phyloP scores from a whole-genome alignment of 35 echinoderm and acorn worm genomes.

The Diadema setosum region DNA sequence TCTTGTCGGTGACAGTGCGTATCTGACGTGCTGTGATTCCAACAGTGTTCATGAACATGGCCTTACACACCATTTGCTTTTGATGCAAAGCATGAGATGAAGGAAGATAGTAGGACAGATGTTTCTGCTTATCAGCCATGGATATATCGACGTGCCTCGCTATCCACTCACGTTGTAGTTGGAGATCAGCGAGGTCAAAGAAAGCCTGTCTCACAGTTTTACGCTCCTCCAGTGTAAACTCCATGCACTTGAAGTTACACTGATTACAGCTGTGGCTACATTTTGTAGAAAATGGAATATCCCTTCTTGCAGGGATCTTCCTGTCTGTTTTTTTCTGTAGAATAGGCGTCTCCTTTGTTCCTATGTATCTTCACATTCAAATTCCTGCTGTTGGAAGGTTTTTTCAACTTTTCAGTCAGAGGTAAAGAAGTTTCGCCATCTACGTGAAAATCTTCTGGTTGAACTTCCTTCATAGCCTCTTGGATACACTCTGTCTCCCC shows the following conservation, averaged over 20 bases:
- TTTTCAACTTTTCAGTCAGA: not conserved
- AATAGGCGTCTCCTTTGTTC: not conserved
- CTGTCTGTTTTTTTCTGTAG: not conserved
- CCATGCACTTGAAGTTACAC: not conserved
- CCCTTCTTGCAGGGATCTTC: not conserved
- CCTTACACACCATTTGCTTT: not conserved
- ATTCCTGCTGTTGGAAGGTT: not conserved
- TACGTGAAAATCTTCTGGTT: not conserved
- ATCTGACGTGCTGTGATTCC: constrained; percentile 6
- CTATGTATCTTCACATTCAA: not conserved
- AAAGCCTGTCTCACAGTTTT: not conserved
- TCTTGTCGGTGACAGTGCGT: constrained; percentile 9
- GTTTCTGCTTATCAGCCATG: not conserved
- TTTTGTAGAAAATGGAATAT: not conserved
- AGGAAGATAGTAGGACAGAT: not conserved
- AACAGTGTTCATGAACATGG: constrained; percentile 11
- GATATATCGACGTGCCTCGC: not conserved
- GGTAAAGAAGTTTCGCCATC: not conserved
- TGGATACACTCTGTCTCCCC: too few species aligned
- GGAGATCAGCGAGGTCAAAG: not conserved
- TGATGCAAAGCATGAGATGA: not conserved
- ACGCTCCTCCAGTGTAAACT: not conserved
- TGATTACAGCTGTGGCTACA: not conserved
- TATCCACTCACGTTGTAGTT: not conserved
- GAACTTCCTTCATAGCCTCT: too few species aligned